Evolutionary conservation across 2,113 vertebrate genomes (phyloP).

Genomic region (Ageneiosus marmoratus): DNA sequence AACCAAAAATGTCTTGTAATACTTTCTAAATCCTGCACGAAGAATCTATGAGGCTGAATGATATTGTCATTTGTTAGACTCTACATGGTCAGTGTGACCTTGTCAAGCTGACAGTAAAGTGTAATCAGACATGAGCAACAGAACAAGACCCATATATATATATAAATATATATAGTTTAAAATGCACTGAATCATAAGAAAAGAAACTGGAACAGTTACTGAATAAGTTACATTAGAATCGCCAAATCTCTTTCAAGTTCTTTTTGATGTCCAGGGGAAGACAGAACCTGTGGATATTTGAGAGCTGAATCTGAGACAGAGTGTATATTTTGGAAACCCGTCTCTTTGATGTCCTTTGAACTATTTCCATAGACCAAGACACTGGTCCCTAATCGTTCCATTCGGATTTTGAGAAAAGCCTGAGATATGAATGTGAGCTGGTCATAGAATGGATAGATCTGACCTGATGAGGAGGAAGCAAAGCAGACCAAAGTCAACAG

Average conservation of each 20-base stretch:
- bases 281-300: constrained; percentile 52
- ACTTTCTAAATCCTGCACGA: background rate
- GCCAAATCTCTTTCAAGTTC: constrained; percentile 54
- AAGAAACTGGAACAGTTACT: constrained; percentile 32
- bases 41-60: background rate
- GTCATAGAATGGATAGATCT: constrained; percentile 42
- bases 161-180: constrained; percentile 3
- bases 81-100: background rate
- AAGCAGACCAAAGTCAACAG: constrained; percentile 47
- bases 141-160: constrained; percentile 23
- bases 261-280: constrained; percentile 52
- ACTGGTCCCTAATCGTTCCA: constrained; percentile 49
- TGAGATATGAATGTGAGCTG: constrained; percentile 46
- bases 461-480: constrained; percentile 42
- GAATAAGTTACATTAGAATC: constrained; percentile 49
- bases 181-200: constrained; percentile 11
- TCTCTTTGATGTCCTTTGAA: constrained; percentile 49
- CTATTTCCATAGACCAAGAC: constrained; percentile 42
- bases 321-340: constrained; percentile 54
- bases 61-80: background rate
- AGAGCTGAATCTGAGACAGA: constrained; percentile 42
- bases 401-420: constrained; percentile 43
- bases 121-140: constrained; percentile 16
- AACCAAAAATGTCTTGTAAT: background rate
- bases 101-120: constrained; percentile 2